phyloP scores from a whole-genome alignment of 2,888 invertebrate species.

The Noctua pronuba region DNA sequence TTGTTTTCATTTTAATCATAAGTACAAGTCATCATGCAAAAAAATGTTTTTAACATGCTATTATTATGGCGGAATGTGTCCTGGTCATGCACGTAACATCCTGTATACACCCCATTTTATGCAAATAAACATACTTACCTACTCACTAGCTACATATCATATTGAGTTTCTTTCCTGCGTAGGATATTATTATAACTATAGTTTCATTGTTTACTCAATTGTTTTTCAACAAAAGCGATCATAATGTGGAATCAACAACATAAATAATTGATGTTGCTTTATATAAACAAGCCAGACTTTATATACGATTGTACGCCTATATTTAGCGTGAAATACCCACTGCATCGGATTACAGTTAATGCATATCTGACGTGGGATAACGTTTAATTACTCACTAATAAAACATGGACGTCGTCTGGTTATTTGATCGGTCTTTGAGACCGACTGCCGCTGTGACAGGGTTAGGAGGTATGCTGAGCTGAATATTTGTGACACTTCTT shows the following conservation, averaged over 20 bases:
- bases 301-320: constrained; percentile 32
- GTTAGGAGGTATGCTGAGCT: constrained; percentile 17
- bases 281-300: constrained; percentile 22
- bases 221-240: not conserved
- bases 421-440: constrained; percentile 43
- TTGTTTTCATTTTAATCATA: no score
- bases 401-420: constrained; percentile 42
- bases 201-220: not conserved
- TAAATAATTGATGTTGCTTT: not conserved
- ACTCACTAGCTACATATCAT: not conserved
- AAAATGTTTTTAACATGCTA: no score
- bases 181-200: not conserved
- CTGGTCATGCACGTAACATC: no score
- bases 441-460: constrained; percentile 6
- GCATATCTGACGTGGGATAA: constrained; percentile 61
- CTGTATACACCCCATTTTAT: no score
- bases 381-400: constrained; percentile 59
- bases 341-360: constrained; percentile 67
- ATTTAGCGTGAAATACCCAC: constrained; percentile 43
- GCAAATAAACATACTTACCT: no score
- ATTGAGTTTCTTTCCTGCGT: not conserved
- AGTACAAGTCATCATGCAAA: no score
- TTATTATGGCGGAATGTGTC: no score
- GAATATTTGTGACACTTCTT: not conserved
- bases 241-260: constrained; percentile 5